Base-by-base conservation (phyloP, 2,113 vertebrate species). In the Oreotrochilus melanogaster region DNA sequence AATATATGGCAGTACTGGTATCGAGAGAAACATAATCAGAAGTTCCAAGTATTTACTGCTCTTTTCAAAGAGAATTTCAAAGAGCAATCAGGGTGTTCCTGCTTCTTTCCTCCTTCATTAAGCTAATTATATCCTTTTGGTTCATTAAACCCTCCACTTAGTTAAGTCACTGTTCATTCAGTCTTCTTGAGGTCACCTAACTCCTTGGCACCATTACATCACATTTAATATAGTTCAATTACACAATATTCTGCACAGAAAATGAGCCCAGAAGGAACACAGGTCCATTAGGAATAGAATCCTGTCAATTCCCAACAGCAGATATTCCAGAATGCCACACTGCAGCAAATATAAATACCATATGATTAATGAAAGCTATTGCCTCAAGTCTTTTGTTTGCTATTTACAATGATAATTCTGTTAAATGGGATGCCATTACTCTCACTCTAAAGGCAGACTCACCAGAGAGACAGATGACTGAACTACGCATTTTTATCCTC, bases 71-170 rank as follows among this genome's bases (percentile, higher is more conserved):
- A 95, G 19, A 84, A 96, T 89, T 54, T 71, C 25, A 58, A 92
- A 81, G 53, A 81, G 51, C 11, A 76, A 89, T 71, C 43, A 56
- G 21, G 11, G 54, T 47, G 43, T 37, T 78, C 67, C n/a, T 42
- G 7, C 31, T 86, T 86, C 66, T 93, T 65, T 62, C 66, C 35
- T 73, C 54, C 62, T 86, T 88, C 85, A 93, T 81, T 90, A 92
- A 86, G 69, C 35, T 79, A 85, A 94, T 69, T 45, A 65, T 15
- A 70, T 37, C 35, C 54, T 85, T 75, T 45, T 75, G 45, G 45
- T 76, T 86, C 75, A 73, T 76, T 83, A 88, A 93, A 58, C 15
- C 7, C 10, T 48, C 53, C 71, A 45, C 17, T 72, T 87, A 75
- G 21, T 71, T 56, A 94, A 92, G 11, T 50, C 58, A 53, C 25